Evolutionary conservation across 1,140 invertebrate species (phyloP).

Genomic region (Polypedilum pembai): DNA sequence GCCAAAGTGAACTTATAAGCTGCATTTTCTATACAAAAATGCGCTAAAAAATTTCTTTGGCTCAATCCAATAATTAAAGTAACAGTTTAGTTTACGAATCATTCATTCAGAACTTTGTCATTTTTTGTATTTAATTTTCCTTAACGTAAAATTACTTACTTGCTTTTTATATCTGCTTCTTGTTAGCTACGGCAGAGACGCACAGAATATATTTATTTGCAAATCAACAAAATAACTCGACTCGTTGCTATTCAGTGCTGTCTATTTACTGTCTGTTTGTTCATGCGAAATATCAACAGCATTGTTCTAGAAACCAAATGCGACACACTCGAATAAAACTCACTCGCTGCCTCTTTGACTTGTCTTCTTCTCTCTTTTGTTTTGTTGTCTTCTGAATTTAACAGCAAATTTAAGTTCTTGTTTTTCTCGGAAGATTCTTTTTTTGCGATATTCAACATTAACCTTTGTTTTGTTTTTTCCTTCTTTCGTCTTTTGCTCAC

Average conservation of each 20-base stretch:
- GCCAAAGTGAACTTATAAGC: too few species aligned
- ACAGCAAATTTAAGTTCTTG: too few species aligned
- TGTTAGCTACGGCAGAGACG: background rate
- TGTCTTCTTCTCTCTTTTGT: background rate
- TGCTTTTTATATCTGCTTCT: background rate
- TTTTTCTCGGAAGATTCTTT: too few species aligned
- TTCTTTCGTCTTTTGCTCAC: too few species aligned
- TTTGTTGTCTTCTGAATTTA: background rate
- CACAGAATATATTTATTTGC: background rate
- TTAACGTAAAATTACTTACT: background rate
- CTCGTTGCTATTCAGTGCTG: background rate
- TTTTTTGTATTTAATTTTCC: conserved; percentile 1
- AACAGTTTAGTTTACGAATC: background rate
- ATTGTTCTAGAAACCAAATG: background rate
- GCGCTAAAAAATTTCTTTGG: too few species aligned
- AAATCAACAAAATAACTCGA: background rate
- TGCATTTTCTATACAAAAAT: too few species aligned
- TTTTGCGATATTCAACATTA: too few species aligned
- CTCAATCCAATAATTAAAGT: too few species aligned
- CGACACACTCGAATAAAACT: background rate
- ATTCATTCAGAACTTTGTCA: background rate
- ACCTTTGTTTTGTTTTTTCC: too few species aligned
- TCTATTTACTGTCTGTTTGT: conserved; percentile 6
- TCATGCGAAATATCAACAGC: conserved; percentile 7
- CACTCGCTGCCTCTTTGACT: background rate